Evolutionary conservation across 2,113 vertebrate genomes (phyloP), one percentile per base, ranked within the genome.

Genomic region (Sebastes schlegelii): DNA sequence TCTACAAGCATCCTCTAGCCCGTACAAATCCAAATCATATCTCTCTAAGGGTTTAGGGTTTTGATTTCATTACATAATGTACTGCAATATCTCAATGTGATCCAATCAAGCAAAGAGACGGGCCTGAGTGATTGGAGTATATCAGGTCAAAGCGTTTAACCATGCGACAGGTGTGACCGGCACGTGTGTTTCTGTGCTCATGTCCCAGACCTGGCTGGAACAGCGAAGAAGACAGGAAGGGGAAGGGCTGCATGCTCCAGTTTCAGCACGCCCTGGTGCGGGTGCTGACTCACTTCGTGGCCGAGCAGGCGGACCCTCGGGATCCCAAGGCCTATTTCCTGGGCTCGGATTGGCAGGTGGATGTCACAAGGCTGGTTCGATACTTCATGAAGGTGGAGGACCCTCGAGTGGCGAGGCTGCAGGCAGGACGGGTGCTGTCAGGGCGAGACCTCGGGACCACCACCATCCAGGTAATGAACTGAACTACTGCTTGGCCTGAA

Each of bases 381-480:
- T 96, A 96, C 93, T 99, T 97, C 94, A 94, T 97, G 94, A 97
- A 97, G 92, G 97, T 99, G 91, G 98, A 98, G 85, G 97, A 98
- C 83, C 95, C 97, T 6, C 90, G 96, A 12, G 94, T 99, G 0
- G 97, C 97, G 40, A 93, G 73, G 79, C 93, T 99, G 5, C 95
- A 96, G 61, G 96, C 94, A 0, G 97, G 97, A 4, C 96, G 96
- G 68, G 91, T 98, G 10, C 93, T 99, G 87, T 92, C 95, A 0
- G 98, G 98, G n/a, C 96, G 96, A 82, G 97, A 98, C 76, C 92
- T 97, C 0, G 97, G 98, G 11, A 97, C 97, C 93, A 99, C 98
- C 1, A 95, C 95, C 0, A 92, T 99, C 17, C 97, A 99, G 97
- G 98, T 98, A 91, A 49, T 69, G 45, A 43, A 58, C 42, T 66